These are phyloP conservation scores for Gambelia wislizenii DNA, from an alignment of 2,797 vertebrate genomes.

Conservation along the genomic window DNA sequence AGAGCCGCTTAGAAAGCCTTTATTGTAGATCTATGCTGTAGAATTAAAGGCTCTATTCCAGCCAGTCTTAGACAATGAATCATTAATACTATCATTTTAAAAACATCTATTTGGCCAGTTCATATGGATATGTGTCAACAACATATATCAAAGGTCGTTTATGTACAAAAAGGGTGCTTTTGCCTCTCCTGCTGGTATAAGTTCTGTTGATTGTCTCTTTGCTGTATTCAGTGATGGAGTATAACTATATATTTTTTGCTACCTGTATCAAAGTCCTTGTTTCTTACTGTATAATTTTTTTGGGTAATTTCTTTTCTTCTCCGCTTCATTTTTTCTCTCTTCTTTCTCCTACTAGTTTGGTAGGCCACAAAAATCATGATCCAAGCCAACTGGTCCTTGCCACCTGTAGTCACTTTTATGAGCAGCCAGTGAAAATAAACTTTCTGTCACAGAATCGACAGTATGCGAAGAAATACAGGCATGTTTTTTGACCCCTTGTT, in stretches of 20 bases:
- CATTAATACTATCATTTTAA: background rate
- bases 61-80: background rate
- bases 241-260: background rate
- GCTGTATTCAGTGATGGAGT: background rate
- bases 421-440: conserved; percentile 67
- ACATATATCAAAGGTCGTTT: background rate
- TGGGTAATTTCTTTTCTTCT: conserved; percentile 33
- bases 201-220: background rate
- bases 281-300: conserved; percentile 43
- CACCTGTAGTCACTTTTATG: conserved; percentile 70
- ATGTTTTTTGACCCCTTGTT: conserved; percentile 67
- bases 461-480: conserved; percentile 53
- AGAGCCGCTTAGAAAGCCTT: too few species aligned
- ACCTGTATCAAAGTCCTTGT: background rate
- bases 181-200: background rate
- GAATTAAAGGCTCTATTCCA: background rate
- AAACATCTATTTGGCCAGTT: too few species aligned
- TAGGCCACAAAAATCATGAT: conserved; percentile 61
- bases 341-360: conserved; percentile 26
- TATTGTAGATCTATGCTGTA: background rate
- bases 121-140: background rate
- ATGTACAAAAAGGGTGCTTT: background rate
- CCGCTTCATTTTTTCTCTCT: conserved; percentile 30
- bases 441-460: conserved; percentile 60
- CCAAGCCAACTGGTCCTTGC: conserved; percentile 46